These are phyloP conservation scores for Dromas ardeola DNA, from an alignment of 2,113 vertebrate genomes.

Conservation along the genomic window DNA sequence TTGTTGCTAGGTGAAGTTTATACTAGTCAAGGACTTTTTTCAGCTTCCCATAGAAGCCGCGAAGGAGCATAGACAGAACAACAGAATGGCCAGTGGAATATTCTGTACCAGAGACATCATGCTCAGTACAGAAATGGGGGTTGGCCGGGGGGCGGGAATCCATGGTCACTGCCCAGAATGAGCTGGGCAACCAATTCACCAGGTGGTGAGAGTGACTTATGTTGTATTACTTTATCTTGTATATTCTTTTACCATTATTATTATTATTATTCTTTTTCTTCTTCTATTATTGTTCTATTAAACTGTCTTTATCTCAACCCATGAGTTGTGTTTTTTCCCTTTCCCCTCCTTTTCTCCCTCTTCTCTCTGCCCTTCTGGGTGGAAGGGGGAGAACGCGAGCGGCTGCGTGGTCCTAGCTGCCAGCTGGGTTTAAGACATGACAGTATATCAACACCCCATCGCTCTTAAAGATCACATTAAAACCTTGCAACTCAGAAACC, in stretches of 20 bases:
- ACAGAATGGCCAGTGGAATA: not conserved
- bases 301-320: not conserved
- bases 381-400: not conserved
- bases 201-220: not conserved
- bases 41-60: not conserved
- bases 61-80: not conserved
- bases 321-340: not conserved
- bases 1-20: not conserved
- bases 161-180: not conserved
- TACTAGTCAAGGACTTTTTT: not conserved
- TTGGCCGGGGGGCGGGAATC: not conserved
- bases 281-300: not conserved
- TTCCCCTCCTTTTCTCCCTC: not conserved
- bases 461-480: not conserved
- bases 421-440: not conserved
- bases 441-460: not conserved
- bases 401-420: not conserved
- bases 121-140: not conserved
- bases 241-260: not conserved
- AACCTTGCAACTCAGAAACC: not conserved
- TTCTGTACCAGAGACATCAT: not conserved
- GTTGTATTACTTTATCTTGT: not conserved
- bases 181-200: not conserved
- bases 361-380: not conserved
- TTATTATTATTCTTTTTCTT: not conserved